These are phyloP conservation scores for Zaprionus obscuricornis DNA, from an alignment of 2,888 invertebrate species.

Conservation along the genomic window DNA sequence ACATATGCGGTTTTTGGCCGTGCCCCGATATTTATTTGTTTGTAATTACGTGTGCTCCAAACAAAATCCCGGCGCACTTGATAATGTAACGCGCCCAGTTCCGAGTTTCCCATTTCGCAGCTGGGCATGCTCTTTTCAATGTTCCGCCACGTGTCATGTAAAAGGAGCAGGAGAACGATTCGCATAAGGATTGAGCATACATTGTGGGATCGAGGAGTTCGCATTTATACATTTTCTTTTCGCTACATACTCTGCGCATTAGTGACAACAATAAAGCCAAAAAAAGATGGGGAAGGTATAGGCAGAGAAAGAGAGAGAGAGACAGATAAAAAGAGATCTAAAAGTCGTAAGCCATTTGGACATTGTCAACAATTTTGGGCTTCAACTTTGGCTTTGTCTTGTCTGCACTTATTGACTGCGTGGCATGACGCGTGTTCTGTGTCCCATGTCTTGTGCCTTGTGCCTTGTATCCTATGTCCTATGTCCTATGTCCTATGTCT, in stretches of 20 bases:
- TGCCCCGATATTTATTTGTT: conserved; percentile 77
- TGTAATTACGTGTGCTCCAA: conserved; percentile 80
- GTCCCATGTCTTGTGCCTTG: conserved; percentile 20
- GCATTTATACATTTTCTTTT: no score
- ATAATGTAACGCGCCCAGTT: conserved; percentile 48
- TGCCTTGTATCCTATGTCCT: no score
- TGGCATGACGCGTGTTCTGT: conserved; percentile 50
- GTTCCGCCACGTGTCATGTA: conserved; percentile 42
- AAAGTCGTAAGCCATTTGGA: conserved; percentile 63
- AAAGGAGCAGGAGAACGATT: conserved; percentile 17
- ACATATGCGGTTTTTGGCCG: conserved; percentile 58
- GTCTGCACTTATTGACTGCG: conserved; percentile 22
- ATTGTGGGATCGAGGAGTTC: conserved; percentile 2
- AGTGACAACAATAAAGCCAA: conserved; percentile 46
- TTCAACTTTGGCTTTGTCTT: conserved; percentile 49
- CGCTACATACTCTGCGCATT: conserved; percentile 61
- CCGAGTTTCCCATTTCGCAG: conserved; percentile 12
- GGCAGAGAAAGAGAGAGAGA: no score
- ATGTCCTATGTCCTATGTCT: background rate
- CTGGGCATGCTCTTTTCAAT: conserved; percentile 62
- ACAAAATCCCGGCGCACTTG: conserved; percentile 73
- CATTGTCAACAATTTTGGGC: conserved; percentile 68
- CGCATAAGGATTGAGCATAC: background rate
- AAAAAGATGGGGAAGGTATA: background rate
- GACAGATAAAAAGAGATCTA: no score